phyloP scores from a whole-genome alignment of 1,140 invertebrate species.

The Episyrphus balteatus region DNA sequence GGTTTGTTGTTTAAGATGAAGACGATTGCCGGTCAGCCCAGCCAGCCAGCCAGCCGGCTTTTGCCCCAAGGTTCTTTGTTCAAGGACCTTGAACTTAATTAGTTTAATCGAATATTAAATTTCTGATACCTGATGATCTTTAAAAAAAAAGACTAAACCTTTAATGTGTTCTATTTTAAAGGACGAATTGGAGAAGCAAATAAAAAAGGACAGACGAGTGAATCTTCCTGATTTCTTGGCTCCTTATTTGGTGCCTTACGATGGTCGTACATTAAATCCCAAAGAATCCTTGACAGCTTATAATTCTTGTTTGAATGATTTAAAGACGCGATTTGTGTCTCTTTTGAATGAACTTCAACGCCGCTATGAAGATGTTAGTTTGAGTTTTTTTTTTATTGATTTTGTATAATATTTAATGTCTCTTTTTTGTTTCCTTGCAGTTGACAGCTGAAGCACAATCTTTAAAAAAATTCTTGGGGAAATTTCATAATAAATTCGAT shows the following conservation, averaged over 20 bases:
- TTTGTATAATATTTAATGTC: not conserved
- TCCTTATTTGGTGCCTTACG: slow-evolving; percentile 44
- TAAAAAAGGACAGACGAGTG: slow-evolving; percentile 26
- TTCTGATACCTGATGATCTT: too few species aligned
- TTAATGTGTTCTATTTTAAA: slow-evolving; percentile 9
- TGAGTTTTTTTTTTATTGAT: too few species aligned
- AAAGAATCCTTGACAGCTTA: slow-evolving; percentile 35
- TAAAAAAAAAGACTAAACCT: too few species aligned
- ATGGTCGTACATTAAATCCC: slow-evolving; percentile 27
- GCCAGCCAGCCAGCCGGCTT: not conserved
- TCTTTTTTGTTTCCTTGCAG: slow-evolving; percentile 5
- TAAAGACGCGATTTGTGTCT: slow-evolving; percentile 39
- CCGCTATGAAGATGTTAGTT: slow-evolving; percentile 40
- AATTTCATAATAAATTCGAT: slow-evolving; percentile 32
- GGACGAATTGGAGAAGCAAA: slow-evolving; percentile 32
- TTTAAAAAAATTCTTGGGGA: slow-evolving; percentile 24
- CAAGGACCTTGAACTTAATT: not conserved
- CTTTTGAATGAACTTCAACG: slow-evolving; percentile 43
- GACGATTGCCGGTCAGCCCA: too few species aligned
- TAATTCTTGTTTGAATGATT: slow-evolving; percentile 44
- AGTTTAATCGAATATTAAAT: not conserved
- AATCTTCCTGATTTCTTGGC: slow-evolving; percentile 42
- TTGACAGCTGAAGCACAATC: slow-evolving; percentile 28
- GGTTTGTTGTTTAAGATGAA: too few species aligned
- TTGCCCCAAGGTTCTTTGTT: not conserved